A percentile compares a stretch with the other conserved stretches of the same genome.
Evolutionary conservation across 1,140 invertebrate genomes (phyloP).

Genomic region (Tetramorium parvispinum): DNA sequence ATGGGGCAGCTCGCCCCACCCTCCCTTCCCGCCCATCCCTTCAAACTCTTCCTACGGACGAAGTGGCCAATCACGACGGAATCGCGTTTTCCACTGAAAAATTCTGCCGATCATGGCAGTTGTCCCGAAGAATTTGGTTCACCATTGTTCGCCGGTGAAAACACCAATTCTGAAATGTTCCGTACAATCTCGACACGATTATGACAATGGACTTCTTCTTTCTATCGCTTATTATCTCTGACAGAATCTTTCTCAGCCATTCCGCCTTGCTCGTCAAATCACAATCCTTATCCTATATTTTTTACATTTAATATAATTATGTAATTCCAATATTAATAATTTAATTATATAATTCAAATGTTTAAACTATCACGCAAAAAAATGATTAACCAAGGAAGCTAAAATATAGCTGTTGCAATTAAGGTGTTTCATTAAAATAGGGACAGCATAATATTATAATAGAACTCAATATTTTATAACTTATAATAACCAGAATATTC

Average conservation of each 20-base stretch:
- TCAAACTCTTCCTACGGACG: constrained; percentile 40
- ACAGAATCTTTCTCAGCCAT: neutral
- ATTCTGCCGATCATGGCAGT: constrained; percentile 52
- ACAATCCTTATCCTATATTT: too few species aligned
- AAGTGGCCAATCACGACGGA: constrained; percentile 67
- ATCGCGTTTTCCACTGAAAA: constrained; percentile 57
- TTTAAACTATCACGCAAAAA: too few species aligned
- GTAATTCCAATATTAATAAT: too few species aligned
- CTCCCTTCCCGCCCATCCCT: neutral
- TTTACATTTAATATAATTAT: too few species aligned
- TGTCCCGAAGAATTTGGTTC: constrained; percentile 47
- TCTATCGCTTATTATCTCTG: neutral
- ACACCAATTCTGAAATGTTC: constrained; percentile 37
- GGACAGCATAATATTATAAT: too few species aligned
- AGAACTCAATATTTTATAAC: too few species aligned
- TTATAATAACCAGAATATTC: too few species aligned
- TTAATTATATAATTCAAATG: too few species aligned
- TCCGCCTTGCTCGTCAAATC: neutral
- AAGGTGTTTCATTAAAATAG: too few species aligned
- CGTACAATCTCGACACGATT: constrained; percentile 32
- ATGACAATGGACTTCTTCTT: constrained; percentile 23
- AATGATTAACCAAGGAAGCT: too few species aligned
- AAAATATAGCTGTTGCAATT: too few species aligned
- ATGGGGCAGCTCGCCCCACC: constrained; percentile 28
- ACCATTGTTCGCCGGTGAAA: constrained; percentile 30